These are phyloP conservation scores for Ochotona curzoniae DNA, from an alignment of 2,113 vertebrate genomes.

Conservation along the genomic window DNA sequence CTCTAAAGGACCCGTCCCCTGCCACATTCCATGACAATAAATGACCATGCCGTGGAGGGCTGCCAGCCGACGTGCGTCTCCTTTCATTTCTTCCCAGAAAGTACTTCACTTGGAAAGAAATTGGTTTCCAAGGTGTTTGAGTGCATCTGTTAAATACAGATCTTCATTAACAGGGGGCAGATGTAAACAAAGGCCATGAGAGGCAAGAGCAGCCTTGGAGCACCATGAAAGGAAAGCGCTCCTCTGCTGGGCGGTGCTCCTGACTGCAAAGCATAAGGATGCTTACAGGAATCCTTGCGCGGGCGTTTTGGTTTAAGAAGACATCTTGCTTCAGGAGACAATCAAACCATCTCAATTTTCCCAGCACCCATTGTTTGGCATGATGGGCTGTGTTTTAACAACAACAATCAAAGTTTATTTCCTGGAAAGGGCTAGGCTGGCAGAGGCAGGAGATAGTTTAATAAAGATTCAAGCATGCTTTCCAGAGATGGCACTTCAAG, in stretches of 20 bases:
- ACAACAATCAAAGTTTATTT: background rate
- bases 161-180: constrained; percentile 6
- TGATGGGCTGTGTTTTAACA: background rate
- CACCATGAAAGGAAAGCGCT: too few species aligned
- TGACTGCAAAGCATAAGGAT: constrained; percentile 30
- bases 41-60: constrained; percentile 57
- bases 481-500: background rate
- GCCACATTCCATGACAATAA: constrained; percentile 76
- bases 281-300: constrained; percentile 46
- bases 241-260: background rate
- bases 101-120: constrained; percentile 22
- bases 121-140: constrained; percentile 59
- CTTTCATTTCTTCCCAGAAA: constrained; percentile 66
- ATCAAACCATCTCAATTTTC: background rate
- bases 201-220: constrained; percentile 51
- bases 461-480: background rate
- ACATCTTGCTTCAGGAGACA: background rate
- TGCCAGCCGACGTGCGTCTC: constrained; percentile 15
- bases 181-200: constrained; percentile 62
- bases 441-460: background rate
- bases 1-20: constrained; percentile 59
- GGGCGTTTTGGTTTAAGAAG: constrained; percentile 3
- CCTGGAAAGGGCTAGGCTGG: too few species aligned
- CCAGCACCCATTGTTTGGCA: accelerated
- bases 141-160: constrained; percentile 58